These are phyloP conservation scores for Murina feae DNA, from an alignment of 2,113 vertebrate genomes.

Conservation along the genomic window DNA sequence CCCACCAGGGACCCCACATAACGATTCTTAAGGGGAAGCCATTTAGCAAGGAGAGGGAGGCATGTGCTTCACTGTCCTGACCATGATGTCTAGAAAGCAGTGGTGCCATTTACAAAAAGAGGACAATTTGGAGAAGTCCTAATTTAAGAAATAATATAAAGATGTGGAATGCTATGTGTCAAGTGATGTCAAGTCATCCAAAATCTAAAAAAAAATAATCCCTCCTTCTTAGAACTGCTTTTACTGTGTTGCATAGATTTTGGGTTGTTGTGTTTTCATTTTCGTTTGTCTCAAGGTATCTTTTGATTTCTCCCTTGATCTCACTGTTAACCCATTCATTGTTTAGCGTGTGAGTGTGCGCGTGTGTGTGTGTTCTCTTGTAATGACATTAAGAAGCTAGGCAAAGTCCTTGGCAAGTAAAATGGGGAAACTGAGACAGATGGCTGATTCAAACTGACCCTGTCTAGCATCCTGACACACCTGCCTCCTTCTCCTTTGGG, in stretches of 20 bases:
- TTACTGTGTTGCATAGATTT: neutral
- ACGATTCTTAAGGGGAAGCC: neutral
- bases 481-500: neutral
- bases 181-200: neutral
- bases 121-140: neutral
- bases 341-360: too few species aligned
- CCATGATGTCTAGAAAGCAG: neutral
- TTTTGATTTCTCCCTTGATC: neutral
- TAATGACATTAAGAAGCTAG: neutral
- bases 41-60: neutral
- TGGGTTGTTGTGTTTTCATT: neutral
- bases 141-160: neutral
- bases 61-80: rapidly evolving
- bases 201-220: neutral
- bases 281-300: neutral
- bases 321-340: neutral
- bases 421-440: neutral
- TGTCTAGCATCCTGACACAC: neutral
- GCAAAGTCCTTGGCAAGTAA: neutral
- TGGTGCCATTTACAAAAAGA: neutral
- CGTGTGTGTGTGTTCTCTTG: too few species aligned
- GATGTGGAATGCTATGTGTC: neutral
- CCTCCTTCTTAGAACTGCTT: neutral
- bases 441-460: neutral
- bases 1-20: rapidly evolving